Percentiles rank a stretch among this genome's conserved stretches.
phyloP scores from a whole-genome alignment of 2,797 vertebrate genomes.

The Karalla daura region DNA sequence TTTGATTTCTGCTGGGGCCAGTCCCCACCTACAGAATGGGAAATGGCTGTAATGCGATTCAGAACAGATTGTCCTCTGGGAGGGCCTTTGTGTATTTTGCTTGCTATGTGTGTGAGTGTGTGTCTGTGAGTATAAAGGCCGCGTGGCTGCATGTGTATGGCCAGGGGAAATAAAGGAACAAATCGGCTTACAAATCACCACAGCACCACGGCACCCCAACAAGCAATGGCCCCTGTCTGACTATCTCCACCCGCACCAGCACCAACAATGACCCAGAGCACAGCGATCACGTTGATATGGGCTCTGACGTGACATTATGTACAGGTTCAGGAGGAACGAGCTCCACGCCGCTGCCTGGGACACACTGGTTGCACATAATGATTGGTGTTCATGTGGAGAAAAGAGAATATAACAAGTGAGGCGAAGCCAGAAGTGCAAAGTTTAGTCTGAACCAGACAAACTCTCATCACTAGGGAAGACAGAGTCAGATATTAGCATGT shows the following conservation, averaged over 20 bases:
- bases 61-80: conserved; percentile 82
- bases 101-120: conserved; percentile 50
- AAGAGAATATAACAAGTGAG: background rate
- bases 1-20: conserved; percentile 83
- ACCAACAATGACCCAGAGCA: conserved; percentile 74
- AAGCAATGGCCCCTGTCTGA: conserved; percentile 73
- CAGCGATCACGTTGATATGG: conserved; percentile 63
- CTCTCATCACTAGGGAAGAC: too few species aligned
- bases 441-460: background rate
- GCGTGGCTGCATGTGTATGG: conserved; percentile 74
- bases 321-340: conserved; percentile 48
- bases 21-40: conserved; percentile 82
- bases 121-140: conserved; percentile 60
- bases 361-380: conserved; percentile 31
- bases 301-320: conserved; percentile 59
- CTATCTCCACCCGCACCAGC: conserved; percentile 68
- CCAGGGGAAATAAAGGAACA: conserved; percentile 85
- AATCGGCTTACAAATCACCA: conserved; percentile 84
- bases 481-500: too few species aligned
- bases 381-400: conserved; percentile 21
- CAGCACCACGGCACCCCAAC: conserved; percentile 55
- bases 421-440: background rate
- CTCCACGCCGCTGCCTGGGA: conserved; percentile 10
- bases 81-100: conserved; percentile 72
- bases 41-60: conserved; percentile 84